phyloP scores from a whole-genome alignment of 92 coral and sea anemone genomes.

The Metridium senile region DNA sequence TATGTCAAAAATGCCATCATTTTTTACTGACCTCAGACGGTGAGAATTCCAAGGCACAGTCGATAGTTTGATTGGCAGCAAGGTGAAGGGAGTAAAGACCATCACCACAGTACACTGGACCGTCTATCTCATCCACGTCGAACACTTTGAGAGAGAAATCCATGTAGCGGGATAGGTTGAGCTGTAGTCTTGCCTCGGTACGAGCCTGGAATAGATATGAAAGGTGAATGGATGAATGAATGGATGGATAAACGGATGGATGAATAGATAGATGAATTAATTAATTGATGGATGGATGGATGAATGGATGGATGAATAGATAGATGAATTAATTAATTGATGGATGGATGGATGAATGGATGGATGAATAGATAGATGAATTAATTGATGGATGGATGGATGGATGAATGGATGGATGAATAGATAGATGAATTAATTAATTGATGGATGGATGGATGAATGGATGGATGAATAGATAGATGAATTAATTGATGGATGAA shows the following conservation, averaged over 20 bases:
- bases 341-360: too few species aligned
- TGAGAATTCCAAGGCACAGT: conserved; percentile 82
- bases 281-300: neutral
- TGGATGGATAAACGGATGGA: neutral
- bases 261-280: neutral
- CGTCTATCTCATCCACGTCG: conserved; percentile 77
- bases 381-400: too few species aligned
- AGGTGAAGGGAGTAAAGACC: conserved; percentile 73
- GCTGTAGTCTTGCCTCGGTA: conserved; percentile 81
- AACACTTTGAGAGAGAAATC: conserved; percentile 86
- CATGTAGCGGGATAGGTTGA: conserved; percentile 83
- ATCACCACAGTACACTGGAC: conserved; percentile 59
- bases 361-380: too few species aligned
- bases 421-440: too few species aligned
- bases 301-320: neutral
- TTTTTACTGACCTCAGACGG: conserved; percentile 80
- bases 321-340: too few species aligned
- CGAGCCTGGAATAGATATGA: conserved; percentile 57
- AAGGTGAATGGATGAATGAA: neutral
- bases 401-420: too few species aligned
- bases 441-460: too few species aligned
- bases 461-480: too few species aligned
- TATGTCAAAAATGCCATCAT: too few species aligned
- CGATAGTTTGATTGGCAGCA: conserved; percentile 62
- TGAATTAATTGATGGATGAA: too few species aligned